Evolutionary conservation across 2,888 invertebrate genomes (phyloP), one percentile per base, ranked within the genome.

Genomic region (Buathra laborator): DNA sequence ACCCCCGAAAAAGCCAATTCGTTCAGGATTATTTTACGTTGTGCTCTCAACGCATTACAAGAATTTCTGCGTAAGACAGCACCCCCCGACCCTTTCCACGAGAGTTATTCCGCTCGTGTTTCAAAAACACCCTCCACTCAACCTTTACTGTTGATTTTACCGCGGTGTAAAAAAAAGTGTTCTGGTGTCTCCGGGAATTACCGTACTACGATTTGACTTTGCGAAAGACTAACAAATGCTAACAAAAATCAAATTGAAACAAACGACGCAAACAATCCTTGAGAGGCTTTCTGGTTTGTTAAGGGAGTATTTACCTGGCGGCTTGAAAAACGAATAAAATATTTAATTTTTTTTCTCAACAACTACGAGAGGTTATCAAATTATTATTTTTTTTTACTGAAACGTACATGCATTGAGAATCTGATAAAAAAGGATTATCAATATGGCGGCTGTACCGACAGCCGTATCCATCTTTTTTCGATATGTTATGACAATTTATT

Each of bases 1-100:
- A 59, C 37, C 53, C 51, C 56, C 86, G 87, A 87, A 87, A 89
- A 90, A 89, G 87, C 88, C 86, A 88, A 88, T 88, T 87, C 84
- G 81, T 86, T 83, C 86, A 81, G 71, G 79, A 77, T 83, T 80
- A 75, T 85, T 77, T 77, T 83, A 66, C 67, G 64, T 80, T 70
- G 56, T 56, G 62, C 77, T 44, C 77, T 44, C 74, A 66, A 81
- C 51, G 70, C 74, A 44, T 80, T 74, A 37, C 77, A 62, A 67
- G 76, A 64, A 68, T 84, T 81, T 84, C 85, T 77, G 53, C 37
- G 10, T 37, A 7, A 48, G 68, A 48, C 44, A 72, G 62, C 29
- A 7, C 37, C 6, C 37, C 62, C 3, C 12, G 2, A 62, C 62
- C 5, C 62, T 14, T 62, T 32, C 14, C 14, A 32, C 32, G 4